phyloP scores from a whole-genome alignment of 2,888 invertebrate species.

The Marronus borbonicus region DNA sequence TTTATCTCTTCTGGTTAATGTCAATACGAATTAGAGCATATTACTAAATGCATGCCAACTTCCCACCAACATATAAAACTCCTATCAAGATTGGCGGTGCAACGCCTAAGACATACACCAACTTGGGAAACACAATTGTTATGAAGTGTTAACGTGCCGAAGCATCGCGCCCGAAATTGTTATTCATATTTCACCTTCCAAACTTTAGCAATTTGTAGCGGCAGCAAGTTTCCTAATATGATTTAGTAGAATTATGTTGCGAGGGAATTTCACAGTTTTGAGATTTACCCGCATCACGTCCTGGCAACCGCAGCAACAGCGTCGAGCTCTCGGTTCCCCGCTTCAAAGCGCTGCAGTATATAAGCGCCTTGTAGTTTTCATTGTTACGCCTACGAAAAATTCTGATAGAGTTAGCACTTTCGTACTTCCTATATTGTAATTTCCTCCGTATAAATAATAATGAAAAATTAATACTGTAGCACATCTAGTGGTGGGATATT shows the following conservation, averaged over 20 bases:
- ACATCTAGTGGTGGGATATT: no score
- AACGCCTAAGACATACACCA: slow-evolving; percentile 24
- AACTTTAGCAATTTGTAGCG: slow-evolving; percentile 50
- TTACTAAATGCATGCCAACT: no score
- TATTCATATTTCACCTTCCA: slow-evolving; percentile 49
- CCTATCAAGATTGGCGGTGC: background rate
- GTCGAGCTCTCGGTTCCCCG: background rate
- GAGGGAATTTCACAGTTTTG: slow-evolving; percentile 48
- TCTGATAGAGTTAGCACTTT: no score
- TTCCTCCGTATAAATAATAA: no score
- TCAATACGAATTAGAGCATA: no score
- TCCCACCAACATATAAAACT: no score
- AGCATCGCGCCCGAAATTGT: slow-evolving; percentile 39
- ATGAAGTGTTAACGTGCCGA: slow-evolving; percentile 48
- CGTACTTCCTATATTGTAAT: no score
- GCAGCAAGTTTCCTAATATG: slow-evolving; percentile 45
- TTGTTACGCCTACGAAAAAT: no score
- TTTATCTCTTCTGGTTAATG: no score
- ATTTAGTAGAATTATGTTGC: slow-evolving; percentile 48
- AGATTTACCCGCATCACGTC: slow-evolving; percentile 32
- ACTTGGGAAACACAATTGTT: slow-evolving; percentile 50
- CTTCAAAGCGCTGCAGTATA: background rate
- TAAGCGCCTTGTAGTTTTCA: no score
- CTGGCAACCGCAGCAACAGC: slow-evolving; percentile 22
- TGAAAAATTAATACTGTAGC: no score